phyloP scores from a whole-genome alignment of 2,113 vertebrate species.

The Scatophagus argus region DNA sequence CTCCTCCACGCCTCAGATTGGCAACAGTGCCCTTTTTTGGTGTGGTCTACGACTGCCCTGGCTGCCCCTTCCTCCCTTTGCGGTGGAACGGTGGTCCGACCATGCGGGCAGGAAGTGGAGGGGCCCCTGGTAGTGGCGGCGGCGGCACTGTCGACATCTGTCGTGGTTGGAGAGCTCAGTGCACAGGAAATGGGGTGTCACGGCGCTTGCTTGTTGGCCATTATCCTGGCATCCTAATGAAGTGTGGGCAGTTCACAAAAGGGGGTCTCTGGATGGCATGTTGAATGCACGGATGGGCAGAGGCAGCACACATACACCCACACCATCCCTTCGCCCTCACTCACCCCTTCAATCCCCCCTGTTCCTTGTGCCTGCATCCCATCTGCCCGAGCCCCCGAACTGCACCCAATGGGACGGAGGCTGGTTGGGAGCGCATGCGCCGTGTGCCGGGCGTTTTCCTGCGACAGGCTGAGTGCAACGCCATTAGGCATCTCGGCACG shows the following conservation, averaged over 20 bases:
- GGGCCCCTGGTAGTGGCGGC: conserved; percentile 84
- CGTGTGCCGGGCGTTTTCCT: background rate
- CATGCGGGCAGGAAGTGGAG: conserved; percentile 90
- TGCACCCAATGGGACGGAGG: conserved; percentile 91
- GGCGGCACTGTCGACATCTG: conserved; percentile 96
- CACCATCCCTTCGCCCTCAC: conserved; percentile 15
- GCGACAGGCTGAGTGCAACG: conserved; percentile 57
- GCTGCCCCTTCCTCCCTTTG: conserved; percentile 38
- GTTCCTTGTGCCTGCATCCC: conserved; percentile 89
- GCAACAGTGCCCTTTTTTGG: conserved; percentile 28
- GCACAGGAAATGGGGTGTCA: conserved; percentile 99
- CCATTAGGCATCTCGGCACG: conserved; percentile 85
- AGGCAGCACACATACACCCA: conserved; percentile 79
- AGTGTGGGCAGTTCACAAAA: conserved; percentile 94
- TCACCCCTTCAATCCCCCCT: conserved; percentile 49
- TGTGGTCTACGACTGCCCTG: conserved; percentile 33
- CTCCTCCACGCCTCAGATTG: conserved; percentile 47
- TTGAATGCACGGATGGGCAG: conserved; percentile 96
- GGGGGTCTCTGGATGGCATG: conserved; percentile 96
- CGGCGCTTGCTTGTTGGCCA: conserved; percentile 98
- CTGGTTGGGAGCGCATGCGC: conserved; percentile 59
- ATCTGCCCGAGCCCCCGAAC: conserved; percentile 94
- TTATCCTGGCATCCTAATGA: conserved; percentile 99
- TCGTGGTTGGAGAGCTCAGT: conserved; percentile 98
- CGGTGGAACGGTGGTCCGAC: conserved; percentile 75